phyloP scores from a whole-genome alignment of 2,113 vertebrate genomes.

The Callaeas wilsoni region DNA sequence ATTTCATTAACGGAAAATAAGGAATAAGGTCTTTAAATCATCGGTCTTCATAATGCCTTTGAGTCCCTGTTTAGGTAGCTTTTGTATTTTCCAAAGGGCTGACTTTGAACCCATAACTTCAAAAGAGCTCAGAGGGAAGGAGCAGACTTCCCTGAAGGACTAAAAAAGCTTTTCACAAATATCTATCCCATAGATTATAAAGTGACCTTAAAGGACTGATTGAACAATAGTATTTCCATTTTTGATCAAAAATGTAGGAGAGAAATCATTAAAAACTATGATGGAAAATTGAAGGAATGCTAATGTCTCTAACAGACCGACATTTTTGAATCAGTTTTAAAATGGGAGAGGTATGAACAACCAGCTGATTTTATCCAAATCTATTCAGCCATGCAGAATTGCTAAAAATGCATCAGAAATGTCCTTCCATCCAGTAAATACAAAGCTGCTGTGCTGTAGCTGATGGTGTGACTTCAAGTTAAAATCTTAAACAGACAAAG shows the following conservation, averaged over 20 bases:
- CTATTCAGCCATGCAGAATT: background rate
- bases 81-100: background rate
- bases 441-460: background rate
- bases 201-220: background rate
- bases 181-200: background rate
- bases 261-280: background rate
- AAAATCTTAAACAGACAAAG: background rate
- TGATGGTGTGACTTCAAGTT: background rate
- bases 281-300: background rate
- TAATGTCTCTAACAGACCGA: fast-evolving
- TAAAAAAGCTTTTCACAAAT: background rate
- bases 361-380: background rate
- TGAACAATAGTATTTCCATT: background rate
- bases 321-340: background rate
- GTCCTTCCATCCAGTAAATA: background rate
- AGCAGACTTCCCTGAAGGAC: background rate
- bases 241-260: background rate
- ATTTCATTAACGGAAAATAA: background rate
- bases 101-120: background rate
- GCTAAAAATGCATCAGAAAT: background rate
- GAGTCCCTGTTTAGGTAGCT: background rate
- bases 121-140: background rate
- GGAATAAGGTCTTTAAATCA: background rate
- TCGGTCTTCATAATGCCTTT: background rate
- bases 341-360: background rate